Conservation (phyloP, 1,140 invertebrate species). For the Psilanteris sp. region DNA sequence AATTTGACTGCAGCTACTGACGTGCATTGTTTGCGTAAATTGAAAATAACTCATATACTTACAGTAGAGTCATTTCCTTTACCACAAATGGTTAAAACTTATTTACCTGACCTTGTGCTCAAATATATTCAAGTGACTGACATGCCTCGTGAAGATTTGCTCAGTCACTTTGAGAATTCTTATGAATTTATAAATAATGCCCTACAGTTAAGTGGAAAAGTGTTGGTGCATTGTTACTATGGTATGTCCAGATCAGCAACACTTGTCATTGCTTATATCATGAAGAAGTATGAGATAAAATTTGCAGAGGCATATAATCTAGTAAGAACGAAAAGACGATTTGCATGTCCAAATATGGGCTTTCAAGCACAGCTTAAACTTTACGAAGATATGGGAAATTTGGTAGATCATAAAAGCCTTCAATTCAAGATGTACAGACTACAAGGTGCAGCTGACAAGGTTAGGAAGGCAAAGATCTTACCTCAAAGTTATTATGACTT, state of each 20-base stretch:
- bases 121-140: slow-evolving; percentile 91
- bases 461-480: slow-evolving; percentile 90
- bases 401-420: slow-evolving; percentile 84
- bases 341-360: slow-evolving; percentile 86
- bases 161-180: slow-evolving; percentile 87
- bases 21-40: slow-evolving; percentile 83
- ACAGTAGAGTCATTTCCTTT: slow-evolving; percentile 91
- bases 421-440: slow-evolving; percentile 89
- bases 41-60: slow-evolving; percentile 87
- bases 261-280: slow-evolving; percentile 90
- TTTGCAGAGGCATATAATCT: slow-evolving; percentile 84
- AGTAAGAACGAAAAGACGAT: slow-evolving; percentile 83
- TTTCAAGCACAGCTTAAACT: slow-evolving; percentile 88
- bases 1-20: slow-evolving; percentile 89
- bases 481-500: slow-evolving; percentile 88
- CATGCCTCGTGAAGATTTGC: slow-evolving; percentile 89
- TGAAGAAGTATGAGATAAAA: slow-evolving; percentile 88
- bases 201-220: slow-evolving; percentile 80
- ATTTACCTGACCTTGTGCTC: slow-evolving; percentile 82
- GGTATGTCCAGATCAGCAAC: slow-evolving; percentile 92
- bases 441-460: slow-evolving; percentile 88
- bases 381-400: slow-evolving; percentile 88
- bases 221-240: slow-evolving; percentile 91
- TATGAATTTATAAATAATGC: slow-evolving; percentile 86
- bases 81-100: slow-evolving; percentile 85